phyloP scores from a whole-genome alignment of 1,140 invertebrate species.

The Goniozus legneri region DNA sequence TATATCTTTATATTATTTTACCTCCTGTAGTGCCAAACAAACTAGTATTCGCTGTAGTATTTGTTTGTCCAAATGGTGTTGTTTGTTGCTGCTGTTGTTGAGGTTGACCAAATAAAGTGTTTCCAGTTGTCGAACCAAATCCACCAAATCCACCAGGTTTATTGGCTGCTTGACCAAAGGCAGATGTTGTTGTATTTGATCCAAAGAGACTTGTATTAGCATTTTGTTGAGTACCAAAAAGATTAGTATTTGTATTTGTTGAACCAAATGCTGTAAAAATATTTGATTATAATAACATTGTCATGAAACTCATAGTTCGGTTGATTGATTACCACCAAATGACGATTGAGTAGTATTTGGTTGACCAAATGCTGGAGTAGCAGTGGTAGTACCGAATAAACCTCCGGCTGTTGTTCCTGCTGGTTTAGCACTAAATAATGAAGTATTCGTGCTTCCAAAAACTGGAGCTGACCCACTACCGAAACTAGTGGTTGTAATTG shows the following conservation, averaged over 20 bases:
- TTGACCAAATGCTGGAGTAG: slow-evolving; percentile 52
- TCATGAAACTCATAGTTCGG: neutral
- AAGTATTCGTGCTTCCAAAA: slow-evolving; percentile 52
- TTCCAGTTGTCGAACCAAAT: slow-evolving; percentile 54
- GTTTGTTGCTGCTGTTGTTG: slow-evolving; percentile 46
- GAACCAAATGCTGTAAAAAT: slow-evolving; percentile 39
- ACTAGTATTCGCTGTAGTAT: slow-evolving; percentile 53
- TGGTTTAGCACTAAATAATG: slow-evolving; percentile 61
- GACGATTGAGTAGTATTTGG: slow-evolving; percentile 48
- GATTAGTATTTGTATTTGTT: slow-evolving; percentile 39
- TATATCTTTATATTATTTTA: slow-evolving; percentile 17
- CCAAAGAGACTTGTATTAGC: slow-evolving; percentile 50
- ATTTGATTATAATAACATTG: slow-evolving; percentile 1
- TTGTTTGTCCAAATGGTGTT: slow-evolving; percentile 63
- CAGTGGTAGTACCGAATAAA: slow-evolving; percentile 44
- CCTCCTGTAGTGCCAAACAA: slow-evolving; percentile 60
- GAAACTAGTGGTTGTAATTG: slow-evolving; percentile 51
- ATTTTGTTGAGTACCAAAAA: slow-evolving; percentile 51
- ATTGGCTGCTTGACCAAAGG: slow-evolving; percentile 63
- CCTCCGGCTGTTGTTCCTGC: slow-evolving; percentile 53
- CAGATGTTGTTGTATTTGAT: slow-evolving; percentile 46
- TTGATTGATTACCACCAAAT: slow-evolving; percentile 39
- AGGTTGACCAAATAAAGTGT: slow-evolving; percentile 59
- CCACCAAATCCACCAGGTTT: slow-evolving; percentile 59
- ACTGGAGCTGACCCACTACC: slow-evolving; percentile 45